Evolutionary conservation across 2,113 vertebrate species (phyloP).

Genomic region (Physeter macrocephalus): DNA sequence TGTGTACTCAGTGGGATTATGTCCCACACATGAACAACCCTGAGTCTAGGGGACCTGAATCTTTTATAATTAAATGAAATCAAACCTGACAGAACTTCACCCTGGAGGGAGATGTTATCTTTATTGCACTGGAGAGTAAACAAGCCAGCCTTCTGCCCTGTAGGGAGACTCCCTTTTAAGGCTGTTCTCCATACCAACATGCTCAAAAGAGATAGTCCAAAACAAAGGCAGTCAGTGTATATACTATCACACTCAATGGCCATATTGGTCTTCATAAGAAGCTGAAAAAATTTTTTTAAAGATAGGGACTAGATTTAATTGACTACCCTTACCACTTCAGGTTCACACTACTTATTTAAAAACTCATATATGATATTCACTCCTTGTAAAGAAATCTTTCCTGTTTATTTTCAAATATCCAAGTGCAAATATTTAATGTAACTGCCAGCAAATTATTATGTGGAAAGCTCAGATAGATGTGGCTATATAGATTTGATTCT

Average conservation of each 20-base stretch:
- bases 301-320: conserved; percentile 48
- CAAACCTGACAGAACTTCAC: background rate
- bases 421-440: conserved; percentile 58
- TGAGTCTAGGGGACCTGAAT: background rate
- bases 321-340: conserved; percentile 52
- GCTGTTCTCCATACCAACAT: background rate
- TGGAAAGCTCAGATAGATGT: conserved; percentile 28
- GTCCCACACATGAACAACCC: background rate
- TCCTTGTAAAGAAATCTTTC: conserved; percentile 53
- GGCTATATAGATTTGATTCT: background rate
- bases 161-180: background rate
- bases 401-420: conserved; percentile 53
- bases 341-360: conserved; percentile 53
- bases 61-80: conserved; percentile 13
- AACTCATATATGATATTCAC: conserved; percentile 54
- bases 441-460: conserved; percentile 11
- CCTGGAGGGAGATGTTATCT: background rate
- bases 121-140: background rate
- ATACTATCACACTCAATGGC: background rate
- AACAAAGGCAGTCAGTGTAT: background rate
- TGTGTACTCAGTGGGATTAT: background rate
- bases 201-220: background rate
- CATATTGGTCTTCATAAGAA: background rate
- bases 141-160: background rate
- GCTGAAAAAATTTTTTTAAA: background rate